A percentile compares a stretch with the other conserved stretches of the same genome.
Evolutionary conservation across 2,113 vertebrate genomes (phyloP).

Genomic region (Calidris pygmaea): DNA sequence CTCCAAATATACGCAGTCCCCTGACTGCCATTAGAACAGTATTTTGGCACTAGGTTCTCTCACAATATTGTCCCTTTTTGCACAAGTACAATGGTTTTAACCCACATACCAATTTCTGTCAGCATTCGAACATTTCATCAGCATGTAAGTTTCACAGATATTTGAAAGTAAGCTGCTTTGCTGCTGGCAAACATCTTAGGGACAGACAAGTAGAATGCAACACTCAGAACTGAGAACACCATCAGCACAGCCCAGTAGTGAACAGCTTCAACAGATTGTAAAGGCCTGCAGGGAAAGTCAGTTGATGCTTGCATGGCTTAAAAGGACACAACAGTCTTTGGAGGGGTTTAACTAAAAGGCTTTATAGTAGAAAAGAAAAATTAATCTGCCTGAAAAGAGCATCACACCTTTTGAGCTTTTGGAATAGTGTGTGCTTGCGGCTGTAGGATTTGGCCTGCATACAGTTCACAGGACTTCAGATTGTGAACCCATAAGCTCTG

Average conservation of each 20-base stretch:
- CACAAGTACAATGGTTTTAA: background rate
- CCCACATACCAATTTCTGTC: background rate
- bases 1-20: background rate
- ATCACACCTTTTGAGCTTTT: background rate
- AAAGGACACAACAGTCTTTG: background rate
- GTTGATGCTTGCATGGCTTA: background rate
- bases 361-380: background rate
- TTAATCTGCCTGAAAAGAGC: background rate
- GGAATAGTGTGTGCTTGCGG: background rate
- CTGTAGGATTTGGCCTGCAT: background rate
- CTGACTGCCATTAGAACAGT: background rate
- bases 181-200: background rate
- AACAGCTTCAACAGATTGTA: background rate
- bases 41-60: background rate
- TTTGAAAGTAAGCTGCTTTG: background rate
- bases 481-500: background rate
- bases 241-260: background rate
- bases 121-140: background rate
- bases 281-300: background rate
- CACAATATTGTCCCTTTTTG: background rate
- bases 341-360: background rate
- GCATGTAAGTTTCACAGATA: background rate
- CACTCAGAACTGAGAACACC: background rate
- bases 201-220: background rate
- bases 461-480: background rate